Evolutionary conservation across 1,140 invertebrate species (phyloP).

Genomic region (Periplaneta americana): DNA sequence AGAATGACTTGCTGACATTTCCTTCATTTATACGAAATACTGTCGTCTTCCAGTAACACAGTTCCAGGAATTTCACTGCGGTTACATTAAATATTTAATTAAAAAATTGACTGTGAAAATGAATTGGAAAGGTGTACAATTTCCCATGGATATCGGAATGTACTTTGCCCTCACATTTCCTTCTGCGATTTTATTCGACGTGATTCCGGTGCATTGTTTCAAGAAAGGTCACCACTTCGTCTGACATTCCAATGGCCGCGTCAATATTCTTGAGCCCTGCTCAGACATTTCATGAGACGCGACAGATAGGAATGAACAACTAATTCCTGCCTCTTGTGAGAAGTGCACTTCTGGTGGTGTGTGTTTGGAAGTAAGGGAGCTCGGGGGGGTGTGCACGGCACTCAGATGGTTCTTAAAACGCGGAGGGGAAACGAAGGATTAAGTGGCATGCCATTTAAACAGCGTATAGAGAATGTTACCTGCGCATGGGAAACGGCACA

Average conservation of each 20-base stretch:
- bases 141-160: too few relatives aligned
- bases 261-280: not conserved
- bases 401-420: not conserved
- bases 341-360: not conserved
- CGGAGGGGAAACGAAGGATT: not conserved
- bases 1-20: too few relatives aligned
- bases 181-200: not conserved
- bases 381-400: not conserved
- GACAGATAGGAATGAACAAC: not conserved
- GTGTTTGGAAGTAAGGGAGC: not conserved
- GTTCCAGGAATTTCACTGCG: too few relatives aligned
- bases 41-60: too few relatives aligned
- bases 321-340: not conserved
- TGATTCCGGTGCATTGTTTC: not conserved
- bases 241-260: not conserved
- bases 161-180: not conserved
- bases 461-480: not conserved
- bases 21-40: too few relatives aligned
- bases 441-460: not conserved
- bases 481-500: not conserved
- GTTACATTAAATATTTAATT: too few relatives aligned
- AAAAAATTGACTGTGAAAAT: too few relatives aligned
- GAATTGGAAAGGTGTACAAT: too few relatives aligned
- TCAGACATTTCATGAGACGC: not conserved
- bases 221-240: not conserved